Percentiles rank a stretch among this genome's conserved stretches.
Evolutionary conservation across 2,888 invertebrate species (phyloP).

Genomic region (Taphrorychus bicolor): DNA sequence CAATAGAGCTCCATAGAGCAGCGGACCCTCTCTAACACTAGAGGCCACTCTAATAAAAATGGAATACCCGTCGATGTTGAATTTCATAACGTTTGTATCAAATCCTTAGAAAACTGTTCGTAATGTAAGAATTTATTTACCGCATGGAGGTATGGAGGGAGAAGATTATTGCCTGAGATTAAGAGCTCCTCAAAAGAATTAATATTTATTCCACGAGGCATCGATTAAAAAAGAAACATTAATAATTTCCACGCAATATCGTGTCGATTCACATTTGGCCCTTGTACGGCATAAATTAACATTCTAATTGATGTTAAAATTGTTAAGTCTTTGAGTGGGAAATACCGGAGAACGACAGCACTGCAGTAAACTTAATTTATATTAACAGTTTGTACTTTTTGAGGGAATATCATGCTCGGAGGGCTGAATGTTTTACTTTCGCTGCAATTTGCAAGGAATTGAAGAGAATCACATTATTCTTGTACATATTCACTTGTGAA

Average conservation of each 20-base stretch:
- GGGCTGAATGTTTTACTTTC: no score
- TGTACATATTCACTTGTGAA: no score
- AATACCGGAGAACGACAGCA: no score
- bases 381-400: no score
- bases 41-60: conserved; percentile 20
- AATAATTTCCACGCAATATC: conserved; percentile 6
- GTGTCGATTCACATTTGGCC: not conserved
- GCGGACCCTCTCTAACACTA: conserved; percentile 17
- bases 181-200: not conserved
- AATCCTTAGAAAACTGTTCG: not conserved
- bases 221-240: not conserved
- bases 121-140: not conserved
- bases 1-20: conserved; percentile 19
- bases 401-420: no score
- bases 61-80: conserved; percentile 11
- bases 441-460: no score
- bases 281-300: not conserved
- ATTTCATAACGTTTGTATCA: not conserved
- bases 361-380: no score
- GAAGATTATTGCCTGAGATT: not conserved
- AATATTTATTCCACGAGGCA: not conserved
- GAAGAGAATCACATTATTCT: no score
- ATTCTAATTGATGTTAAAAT: no score
- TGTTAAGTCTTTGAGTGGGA: no score
- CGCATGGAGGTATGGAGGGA: not conserved